A percentile compares a stretch with the other conserved stretches of the same genome.
Conservation (phyloP, 53 echinoderm and acorn worm genomes). For the Glandiceps talaboti region DNA sequence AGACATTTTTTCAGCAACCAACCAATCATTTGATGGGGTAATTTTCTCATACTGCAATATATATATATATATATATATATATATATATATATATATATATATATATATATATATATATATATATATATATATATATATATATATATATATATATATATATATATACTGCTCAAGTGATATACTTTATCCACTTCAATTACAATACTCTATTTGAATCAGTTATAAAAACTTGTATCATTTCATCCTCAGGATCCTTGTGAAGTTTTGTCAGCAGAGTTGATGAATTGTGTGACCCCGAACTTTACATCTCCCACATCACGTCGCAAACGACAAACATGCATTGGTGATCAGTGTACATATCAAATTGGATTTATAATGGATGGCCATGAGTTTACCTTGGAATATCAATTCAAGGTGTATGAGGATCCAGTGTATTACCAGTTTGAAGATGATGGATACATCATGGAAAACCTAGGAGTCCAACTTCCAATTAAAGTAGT, state of each 20-base stretch:
- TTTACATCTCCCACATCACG: constrained; percentile 2
- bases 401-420: constrained; percentile 19
- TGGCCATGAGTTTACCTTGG: neutral
- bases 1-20: too few relatives aligned
- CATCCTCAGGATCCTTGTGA: constrained; percentile 34
- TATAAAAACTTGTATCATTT: too few relatives aligned
- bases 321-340: neutral
- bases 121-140: too few relatives aligned
- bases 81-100: too few relatives aligned
- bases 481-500: constrained; percentile 1
- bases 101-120: too few relatives aligned
- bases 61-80: too few relatives aligned
- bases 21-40: too few relatives aligned
- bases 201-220: too few relatives aligned
- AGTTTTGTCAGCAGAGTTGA: neutral
- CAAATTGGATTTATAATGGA: constrained; percentile 32
- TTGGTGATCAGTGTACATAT: neutral
- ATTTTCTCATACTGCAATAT: too few relatives aligned
- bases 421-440: constrained; percentile 38
- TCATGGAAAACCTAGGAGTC: constrained; percentile 10
- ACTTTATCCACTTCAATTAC: too few relatives aligned
- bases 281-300: constrained; percentile 11
- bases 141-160: too few relatives aligned
- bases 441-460: neutral
- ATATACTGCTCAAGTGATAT: too few relatives aligned